Evolutionary conservation across 2,113 vertebrate species (phyloP).

Genomic region (Orientallactaga bullata): DNA sequence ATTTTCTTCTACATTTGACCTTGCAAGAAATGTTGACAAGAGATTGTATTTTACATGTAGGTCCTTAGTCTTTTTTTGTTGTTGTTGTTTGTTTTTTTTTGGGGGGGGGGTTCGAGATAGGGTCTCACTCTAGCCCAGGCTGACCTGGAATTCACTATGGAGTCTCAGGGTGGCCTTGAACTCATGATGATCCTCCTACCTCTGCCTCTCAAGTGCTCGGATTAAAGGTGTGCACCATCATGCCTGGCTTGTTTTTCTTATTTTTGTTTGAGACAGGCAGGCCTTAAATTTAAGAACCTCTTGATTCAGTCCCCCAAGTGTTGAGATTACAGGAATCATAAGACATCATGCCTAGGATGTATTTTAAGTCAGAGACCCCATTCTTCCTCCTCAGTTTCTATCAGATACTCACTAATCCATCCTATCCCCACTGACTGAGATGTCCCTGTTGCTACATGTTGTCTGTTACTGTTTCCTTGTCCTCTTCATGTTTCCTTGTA

Average conservation of each 20-base stretch:
- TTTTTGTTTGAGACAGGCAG: background rate
- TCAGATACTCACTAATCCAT: background rate
- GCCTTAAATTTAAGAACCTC: background rate
- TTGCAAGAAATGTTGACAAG: background rate
- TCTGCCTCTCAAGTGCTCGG: too few species aligned
- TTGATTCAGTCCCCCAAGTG: background rate
- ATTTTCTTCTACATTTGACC: constrained; percentile 9
- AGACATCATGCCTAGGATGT: background rate
- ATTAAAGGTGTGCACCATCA: too few species aligned
- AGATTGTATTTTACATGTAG: background rate
- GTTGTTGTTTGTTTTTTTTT: background rate
- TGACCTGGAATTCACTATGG: too few species aligned
- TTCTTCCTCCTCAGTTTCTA: background rate
- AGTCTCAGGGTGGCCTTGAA: too few species aligned
- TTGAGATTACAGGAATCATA: background rate
- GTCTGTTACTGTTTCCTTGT: background rate
- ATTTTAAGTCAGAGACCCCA: background rate
- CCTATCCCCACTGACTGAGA: background rate
- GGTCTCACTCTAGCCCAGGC: too few species aligned
- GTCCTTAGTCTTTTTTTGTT: background rate
- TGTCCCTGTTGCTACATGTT: background rate
- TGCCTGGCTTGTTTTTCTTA: background rate
- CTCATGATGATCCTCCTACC: too few species aligned
- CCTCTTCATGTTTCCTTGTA: background rate
- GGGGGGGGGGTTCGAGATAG: too few species aligned